Evolutionary conservation across 2,797 vertebrate genomes (phyloP).

Genomic region (Pseudotriccus pelzelni): DNA sequence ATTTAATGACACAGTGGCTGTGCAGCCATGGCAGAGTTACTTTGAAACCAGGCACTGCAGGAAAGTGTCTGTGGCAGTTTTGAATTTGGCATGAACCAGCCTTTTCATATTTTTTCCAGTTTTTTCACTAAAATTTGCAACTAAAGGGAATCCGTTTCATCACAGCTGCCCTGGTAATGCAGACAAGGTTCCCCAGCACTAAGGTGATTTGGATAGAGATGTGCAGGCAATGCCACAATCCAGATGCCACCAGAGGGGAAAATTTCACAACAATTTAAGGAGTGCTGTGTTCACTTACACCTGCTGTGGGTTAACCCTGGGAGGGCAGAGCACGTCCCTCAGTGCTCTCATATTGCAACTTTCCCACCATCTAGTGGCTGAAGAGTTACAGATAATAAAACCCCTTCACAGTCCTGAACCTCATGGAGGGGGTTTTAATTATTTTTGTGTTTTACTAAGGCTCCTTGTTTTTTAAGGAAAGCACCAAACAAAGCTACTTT

Average conservation of each 20-base stretch:
- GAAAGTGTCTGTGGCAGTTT: background rate
- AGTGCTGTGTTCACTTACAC: background rate
- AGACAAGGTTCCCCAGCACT: background rate
- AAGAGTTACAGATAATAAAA: constrained; percentile 14
- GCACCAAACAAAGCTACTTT: background rate
- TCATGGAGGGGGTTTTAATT: background rate
- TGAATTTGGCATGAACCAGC: background rate
- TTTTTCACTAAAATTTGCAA: background rate
- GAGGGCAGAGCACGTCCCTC: background rate
- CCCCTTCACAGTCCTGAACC: background rate
- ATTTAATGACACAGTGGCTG: background rate
- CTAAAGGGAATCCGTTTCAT: background rate
- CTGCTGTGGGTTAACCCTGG: background rate
- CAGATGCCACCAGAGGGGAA: background rate
- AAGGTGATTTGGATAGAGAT: background rate
- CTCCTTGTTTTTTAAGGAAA: background rate
- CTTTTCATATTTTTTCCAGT: background rate
- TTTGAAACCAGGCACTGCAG: background rate
- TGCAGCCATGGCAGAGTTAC: background rate
- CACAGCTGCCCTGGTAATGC: background rate
- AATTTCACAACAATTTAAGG: background rate
- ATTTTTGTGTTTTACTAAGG: background rate
- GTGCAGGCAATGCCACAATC: background rate
- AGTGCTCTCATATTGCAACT: background rate
- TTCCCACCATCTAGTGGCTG: constrained; percentile 60